phyloP scores from a whole-genome alignment of 2,797 vertebrate genomes.

The Lagocephalus sceleratus region DNA sequence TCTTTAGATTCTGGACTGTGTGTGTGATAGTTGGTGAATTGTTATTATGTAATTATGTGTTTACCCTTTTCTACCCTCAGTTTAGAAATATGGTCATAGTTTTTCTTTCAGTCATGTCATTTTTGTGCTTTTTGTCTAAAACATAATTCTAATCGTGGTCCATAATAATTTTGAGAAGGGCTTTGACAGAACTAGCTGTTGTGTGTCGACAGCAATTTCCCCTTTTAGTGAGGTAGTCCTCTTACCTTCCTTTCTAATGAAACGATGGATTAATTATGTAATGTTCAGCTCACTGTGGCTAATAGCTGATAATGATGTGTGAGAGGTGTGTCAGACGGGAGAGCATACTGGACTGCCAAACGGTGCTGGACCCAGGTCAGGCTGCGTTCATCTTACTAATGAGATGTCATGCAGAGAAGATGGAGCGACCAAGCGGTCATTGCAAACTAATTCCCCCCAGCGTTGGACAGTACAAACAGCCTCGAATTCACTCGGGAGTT shows the following conservation, averaged over 20 bases:
- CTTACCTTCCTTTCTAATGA: slow-evolving; percentile 50
- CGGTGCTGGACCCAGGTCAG: slow-evolving; percentile 71
- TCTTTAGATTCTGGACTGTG: slow-evolving; percentile 33
- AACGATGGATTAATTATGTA: slow-evolving; percentile 72
- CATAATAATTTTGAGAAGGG: background rate
- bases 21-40: slow-evolving; percentile 25
- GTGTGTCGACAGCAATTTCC: slow-evolving; percentile 9
- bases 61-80: slow-evolving; percentile 37
- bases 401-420: slow-evolving; percentile 76
- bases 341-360: slow-evolving; percentile 68
- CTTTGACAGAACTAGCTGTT: slow-evolving; percentile 1
- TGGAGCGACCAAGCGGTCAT: slow-evolving; percentile 64
- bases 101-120: background rate
- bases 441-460: slow-evolving; percentile 62
- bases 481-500: slow-evolving; percentile 60
- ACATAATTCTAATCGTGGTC: background rate
- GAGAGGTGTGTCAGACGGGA: slow-evolving; percentile 71
- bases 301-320: slow-evolving; percentile 80
- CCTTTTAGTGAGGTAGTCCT: slow-evolving; percentile 16
- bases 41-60: slow-evolving; percentile 20
- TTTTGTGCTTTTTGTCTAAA: background rate
- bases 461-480: slow-evolving; percentile 60
- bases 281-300: slow-evolving; percentile 71
- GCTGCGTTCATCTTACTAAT: slow-evolving; percentile 77
- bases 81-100: background rate